Conservation (phyloP, 2,113 vertebrate species). For the Coracopsis vasa region DNA sequence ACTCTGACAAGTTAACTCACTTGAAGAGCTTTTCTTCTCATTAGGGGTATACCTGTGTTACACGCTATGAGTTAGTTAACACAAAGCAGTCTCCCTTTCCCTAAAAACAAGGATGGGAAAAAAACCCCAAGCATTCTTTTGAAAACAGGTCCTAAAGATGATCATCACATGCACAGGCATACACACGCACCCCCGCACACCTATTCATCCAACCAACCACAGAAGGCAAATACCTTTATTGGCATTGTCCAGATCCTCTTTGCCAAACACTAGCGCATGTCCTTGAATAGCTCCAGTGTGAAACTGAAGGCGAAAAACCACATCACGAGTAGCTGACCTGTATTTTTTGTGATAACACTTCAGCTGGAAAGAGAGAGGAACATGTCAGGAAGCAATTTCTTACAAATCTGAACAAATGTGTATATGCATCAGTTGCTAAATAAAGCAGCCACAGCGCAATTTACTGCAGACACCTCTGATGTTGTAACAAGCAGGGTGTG, state of each 20-base stretch:
- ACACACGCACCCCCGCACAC: rapidly evolving
- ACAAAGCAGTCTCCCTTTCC: not conserved
- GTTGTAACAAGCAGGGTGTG: not conserved
- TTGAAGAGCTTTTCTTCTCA: not conserved
- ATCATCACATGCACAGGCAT: not conserved
- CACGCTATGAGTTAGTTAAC: not conserved
- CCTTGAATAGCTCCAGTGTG: conserved; percentile 92
- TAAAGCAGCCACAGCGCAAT: not conserved
- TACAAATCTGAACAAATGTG: not conserved
- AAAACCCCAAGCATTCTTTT: not conserved
- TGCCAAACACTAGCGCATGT: conserved; percentile 83
- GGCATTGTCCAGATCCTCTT: conserved; percentile 89
- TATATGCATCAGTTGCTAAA: not conserved
- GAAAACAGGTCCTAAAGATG: not conserved
- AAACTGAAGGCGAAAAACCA: conserved; percentile 92
- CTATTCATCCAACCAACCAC: not conserved
- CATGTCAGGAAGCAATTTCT: not conserved
- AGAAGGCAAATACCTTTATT: conserved; percentile 79
- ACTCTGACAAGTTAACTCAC: not conserved
- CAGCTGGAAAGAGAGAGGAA: conserved; percentile 70
- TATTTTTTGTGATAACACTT: conserved; percentile 93
- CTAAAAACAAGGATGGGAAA: not conserved
- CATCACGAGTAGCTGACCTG: conserved; percentile 78
- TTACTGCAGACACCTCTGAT: not conserved
- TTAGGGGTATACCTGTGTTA: not conserved